Evolutionary conservation across 2,888 invertebrate genomes (phyloP), one percentile per base, ranked within the genome.

Genomic region (Colostygia pectinataria): DNA sequence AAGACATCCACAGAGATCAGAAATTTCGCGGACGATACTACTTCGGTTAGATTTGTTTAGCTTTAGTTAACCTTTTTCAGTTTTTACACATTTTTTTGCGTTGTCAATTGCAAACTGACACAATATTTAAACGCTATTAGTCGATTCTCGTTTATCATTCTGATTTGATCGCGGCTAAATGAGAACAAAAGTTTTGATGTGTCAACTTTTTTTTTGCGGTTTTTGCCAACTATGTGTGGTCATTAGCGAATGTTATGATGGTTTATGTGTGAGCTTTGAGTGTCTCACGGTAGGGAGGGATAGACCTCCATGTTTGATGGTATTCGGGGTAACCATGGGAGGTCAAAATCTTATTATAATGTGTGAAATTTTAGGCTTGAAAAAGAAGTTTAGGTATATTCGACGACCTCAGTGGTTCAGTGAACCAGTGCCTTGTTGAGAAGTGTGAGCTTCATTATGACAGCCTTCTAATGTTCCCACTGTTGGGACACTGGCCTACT

Each of bases 91-190:
- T 5, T 66, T 69, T 71, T 76, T 76, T 73, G n/a, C n/a, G n/a
- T 66, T 67, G 47, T 62, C 59, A 70, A 80, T 87, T 83, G 86
- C 80, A 86, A 82, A 87, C 72, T 72, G 74, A n/a, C 2, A 64
- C n/a, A 78, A 78, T 82, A 89, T 90, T 90, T 89, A 87, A 90
- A 86, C 64, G 84, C 86, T 86, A 89, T 90, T 90, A 90, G 85
- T 78, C 74, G 77, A 80, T 70, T 64, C 65, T 70, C 64, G 69
- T 79, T 3, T 86, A 87, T 88, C 86, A 88, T 84, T 78, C 53
- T 31, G 52, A 84, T 84, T 81, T 83, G 83, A 87, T 83, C 83
- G 77, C 74, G 68, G 64, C 71, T 81, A 84, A 88, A 87, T 79
- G 77, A 77, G 80, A 72, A 79, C 81, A 80, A 77, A 78, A 79